These are phyloP conservation scores for Gulo gulo DNA, from an alignment of 2,113 vertebrate species.

Conservation along the genomic window DNA sequence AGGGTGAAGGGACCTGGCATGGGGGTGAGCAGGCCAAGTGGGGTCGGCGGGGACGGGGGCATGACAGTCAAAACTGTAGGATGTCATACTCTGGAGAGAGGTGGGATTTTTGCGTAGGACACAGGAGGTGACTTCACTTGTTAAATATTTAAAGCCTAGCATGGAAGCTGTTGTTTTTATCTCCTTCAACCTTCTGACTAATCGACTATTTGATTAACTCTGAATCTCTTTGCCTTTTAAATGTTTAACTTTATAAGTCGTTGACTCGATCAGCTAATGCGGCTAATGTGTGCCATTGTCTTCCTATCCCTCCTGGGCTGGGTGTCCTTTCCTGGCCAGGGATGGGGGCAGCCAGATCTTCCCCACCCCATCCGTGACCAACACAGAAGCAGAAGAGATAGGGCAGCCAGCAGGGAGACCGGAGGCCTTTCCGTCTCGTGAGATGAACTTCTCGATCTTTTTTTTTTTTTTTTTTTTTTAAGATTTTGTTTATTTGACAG, in stretches of 20 bases:
- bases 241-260: neutral
- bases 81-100: neutral
- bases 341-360: neutral
- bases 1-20: neutral
- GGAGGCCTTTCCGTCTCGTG: no score
- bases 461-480: no score
- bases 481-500: no score
- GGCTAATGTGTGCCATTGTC: neutral
- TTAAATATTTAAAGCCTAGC: neutral
- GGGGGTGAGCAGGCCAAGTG: neutral
- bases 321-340: neutral
- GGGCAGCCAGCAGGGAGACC: fast-evolving
- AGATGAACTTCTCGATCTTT: no score
- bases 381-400: neutral
- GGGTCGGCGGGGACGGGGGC: fast-evolving
- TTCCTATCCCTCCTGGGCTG: neutral
- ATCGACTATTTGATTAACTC: neutral
- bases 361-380: fast-evolving
- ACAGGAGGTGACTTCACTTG: neutral
- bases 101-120: neutral
- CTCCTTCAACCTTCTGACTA: neutral
- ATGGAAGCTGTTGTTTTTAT: neutral
- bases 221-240: neutral
- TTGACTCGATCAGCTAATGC: neutral
- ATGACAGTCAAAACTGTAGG: neutral